Conservation (phyloP, 1,140 invertebrate species). For the Pseudachorutes palmiensis region DNA sequence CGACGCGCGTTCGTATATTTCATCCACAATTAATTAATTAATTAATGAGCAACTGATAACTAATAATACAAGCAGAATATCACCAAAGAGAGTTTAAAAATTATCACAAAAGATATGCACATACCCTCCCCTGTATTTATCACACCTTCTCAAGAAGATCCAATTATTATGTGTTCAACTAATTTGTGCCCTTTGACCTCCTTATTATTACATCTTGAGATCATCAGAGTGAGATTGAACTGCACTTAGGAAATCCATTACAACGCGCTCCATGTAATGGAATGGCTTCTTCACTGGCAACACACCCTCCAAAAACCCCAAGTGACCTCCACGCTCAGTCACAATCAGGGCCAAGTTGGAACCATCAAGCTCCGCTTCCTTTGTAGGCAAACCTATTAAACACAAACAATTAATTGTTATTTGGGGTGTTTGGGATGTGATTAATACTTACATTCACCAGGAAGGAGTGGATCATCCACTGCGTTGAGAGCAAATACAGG, state of each 20-base stretch:
- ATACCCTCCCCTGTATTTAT: too few species aligned
- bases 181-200: too few species aligned
- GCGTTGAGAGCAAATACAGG: conserved; percentile 32
- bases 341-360: conserved; percentile 27
- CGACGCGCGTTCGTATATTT: too few species aligned
- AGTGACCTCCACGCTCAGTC: conserved; percentile 16
- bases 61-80: too few species aligned
- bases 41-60: too few species aligned
- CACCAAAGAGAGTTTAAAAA: too few species aligned
- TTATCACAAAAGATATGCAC: too few species aligned
- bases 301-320: conserved; percentile 22
- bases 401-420: background rate
- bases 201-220: conserved; percentile 7
- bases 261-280: conserved; percentile 23
- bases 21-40: too few species aligned
- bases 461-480: conserved; percentile 31
- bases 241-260: background rate
- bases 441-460: conserved; percentile 22
- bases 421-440: background rate
- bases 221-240: background rate
- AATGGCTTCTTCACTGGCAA: conserved; percentile 17
- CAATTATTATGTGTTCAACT: too few species aligned
- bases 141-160: too few species aligned
- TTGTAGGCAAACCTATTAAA: conserved; percentile 8
- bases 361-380: conserved; percentile 7